Evolutionary conservation across 2,888 invertebrate species (phyloP).

Genomic region (Drosophila sordidula): DNA sequence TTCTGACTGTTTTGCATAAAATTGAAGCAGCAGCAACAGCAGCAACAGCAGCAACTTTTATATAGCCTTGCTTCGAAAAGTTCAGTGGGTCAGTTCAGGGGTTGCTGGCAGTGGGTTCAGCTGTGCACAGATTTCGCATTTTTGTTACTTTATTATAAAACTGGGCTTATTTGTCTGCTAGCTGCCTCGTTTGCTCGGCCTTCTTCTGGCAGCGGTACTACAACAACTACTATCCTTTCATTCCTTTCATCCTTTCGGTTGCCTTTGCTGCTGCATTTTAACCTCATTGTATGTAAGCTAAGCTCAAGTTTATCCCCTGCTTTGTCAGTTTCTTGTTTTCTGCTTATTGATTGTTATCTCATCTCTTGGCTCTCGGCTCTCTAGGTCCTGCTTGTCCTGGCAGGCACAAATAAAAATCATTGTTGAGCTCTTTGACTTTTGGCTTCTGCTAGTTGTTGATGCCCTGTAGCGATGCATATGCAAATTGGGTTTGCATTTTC

Average conservation of each 20-base stretch:
- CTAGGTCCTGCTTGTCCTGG: slow-evolving; percentile 7
- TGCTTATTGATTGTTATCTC: slow-evolving; percentile 62
- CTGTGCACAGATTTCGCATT: slow-evolving; percentile 57
- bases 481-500: slow-evolving; percentile 14
- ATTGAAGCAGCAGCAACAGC: slow-evolving; percentile 34
- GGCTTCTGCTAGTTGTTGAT: slow-evolving; percentile 22
- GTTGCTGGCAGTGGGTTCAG: slow-evolving; percentile 25
- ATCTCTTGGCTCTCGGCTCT: slow-evolving; percentile 6
- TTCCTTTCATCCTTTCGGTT: slow-evolving; percentile 26
- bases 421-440: slow-evolving; percentile 48
- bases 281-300: slow-evolving; percentile 52
- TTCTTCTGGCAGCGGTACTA: neutral
- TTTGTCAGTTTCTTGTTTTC: slow-evolving; percentile 53
- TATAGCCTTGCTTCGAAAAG: slow-evolving; percentile 50
- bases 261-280: slow-evolving; percentile 48
- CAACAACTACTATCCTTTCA: slow-evolving; percentile 8
- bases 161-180: slow-evolving; percentile 66
- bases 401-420: slow-evolving; percentile 38
- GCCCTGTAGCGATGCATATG: slow-evolving; percentile 15
- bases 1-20: slow-evolving; percentile 66
- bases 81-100: slow-evolving; percentile 69
- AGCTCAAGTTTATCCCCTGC: slow-evolving; percentile 46
- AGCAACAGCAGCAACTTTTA: slow-evolving; percentile 39
- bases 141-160: slow-evolving; percentile 79
- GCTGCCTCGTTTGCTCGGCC: slow-evolving; percentile 26